A percentile compares a stretch with the other conserved stretches of the same genome.
These are phyloP conservation scores for Halichoerus grypus DNA, from an alignment of 2,113 vertebrate species.

Conservation along the genomic window DNA sequence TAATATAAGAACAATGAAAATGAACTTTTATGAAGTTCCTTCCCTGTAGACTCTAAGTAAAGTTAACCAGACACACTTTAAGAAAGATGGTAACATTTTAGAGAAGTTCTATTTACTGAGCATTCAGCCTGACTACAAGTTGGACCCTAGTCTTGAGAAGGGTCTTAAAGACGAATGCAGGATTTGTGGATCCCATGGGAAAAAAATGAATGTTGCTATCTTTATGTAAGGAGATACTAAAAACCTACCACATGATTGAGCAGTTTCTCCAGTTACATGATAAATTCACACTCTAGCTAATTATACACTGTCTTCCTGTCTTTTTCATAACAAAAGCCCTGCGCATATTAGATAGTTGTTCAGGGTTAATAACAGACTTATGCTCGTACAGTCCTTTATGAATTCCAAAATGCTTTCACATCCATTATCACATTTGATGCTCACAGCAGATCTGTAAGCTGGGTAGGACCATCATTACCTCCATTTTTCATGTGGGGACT, in stretches of 20 bases:
- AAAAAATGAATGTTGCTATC: background rate
- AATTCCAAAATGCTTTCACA: background rate
- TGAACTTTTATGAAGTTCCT: constrained; percentile 74
- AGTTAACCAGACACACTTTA: constrained; percentile 54
- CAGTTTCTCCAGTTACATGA: background rate
- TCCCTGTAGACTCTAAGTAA: constrained; percentile 59
- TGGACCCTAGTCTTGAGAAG: background rate
- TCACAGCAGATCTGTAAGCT: background rate
- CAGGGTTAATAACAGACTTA: constrained; percentile 4
- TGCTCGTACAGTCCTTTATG: background rate
- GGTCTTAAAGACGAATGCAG: background rate
- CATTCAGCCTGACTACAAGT: background rate
- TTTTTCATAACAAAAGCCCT: constrained; percentile 13
- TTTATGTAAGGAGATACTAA: background rate
- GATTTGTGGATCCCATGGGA: background rate
- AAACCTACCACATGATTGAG: background rate
- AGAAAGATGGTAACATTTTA: constrained; percentile 32
- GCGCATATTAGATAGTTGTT: background rate
- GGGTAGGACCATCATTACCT: background rate
- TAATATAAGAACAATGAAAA: constrained; percentile 75
- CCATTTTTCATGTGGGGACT: background rate
- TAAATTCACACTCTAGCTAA: background rate
- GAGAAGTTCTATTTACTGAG: constrained; percentile 3
- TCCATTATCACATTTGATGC: background rate
- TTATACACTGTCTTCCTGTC: background rate